A percentile compares a stretch with the other conserved stretches of the same genome.
Conservation (phyloP, 2,113 vertebrate genomes). For the Malaclemys terrapin region DNA sequence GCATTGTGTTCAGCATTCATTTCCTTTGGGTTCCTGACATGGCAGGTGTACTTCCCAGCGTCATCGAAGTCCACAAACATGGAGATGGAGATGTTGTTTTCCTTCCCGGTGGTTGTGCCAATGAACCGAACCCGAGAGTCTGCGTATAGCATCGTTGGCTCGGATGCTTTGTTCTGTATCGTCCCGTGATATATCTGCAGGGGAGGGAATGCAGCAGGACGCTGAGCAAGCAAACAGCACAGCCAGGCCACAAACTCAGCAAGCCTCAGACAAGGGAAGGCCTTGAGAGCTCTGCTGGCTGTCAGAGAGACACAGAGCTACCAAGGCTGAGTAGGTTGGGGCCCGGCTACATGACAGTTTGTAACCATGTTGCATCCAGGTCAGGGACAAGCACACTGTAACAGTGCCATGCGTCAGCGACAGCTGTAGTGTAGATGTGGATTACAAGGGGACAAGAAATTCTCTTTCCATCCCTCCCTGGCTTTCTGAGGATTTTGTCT, state of each 20-base stretch:
- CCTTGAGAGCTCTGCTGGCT: background rate
- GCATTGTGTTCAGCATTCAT: slow-evolving; percentile 84
- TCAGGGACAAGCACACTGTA: background rate
- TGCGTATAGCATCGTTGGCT: background rate
- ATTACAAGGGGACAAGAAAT: background rate
- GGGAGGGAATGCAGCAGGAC: background rate
- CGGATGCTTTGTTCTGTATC: slow-evolving; percentile 31
- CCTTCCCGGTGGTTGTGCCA: slow-evolving; percentile 81
- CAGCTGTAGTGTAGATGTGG: background rate
- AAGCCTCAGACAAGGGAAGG: fast-evolving
- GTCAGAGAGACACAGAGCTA: background rate
- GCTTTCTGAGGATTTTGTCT: background rate
- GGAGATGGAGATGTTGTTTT: slow-evolving; percentile 88
- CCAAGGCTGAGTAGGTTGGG: background rate
- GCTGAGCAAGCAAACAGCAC: background rate
- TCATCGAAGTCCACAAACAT: slow-evolving; percentile 93
- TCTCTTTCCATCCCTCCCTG: background rate
- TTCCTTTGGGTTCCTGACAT: slow-evolving; percentile 92
- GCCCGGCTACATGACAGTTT: background rate
- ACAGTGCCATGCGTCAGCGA: too few species aligned
- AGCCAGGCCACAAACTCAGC: background rate
- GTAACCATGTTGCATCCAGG: background rate
- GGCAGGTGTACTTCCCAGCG: slow-evolving; percentile 89
- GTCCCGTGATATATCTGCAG: slow-evolving; percentile 60
- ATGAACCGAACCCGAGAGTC: slow-evolving; percentile 84